Percentiles rank a stretch among this genome's conserved stretches.
Evolutionary conservation across 1,140 invertebrate species (phyloP).

Genomic region (Drepana arcuata): DNA sequence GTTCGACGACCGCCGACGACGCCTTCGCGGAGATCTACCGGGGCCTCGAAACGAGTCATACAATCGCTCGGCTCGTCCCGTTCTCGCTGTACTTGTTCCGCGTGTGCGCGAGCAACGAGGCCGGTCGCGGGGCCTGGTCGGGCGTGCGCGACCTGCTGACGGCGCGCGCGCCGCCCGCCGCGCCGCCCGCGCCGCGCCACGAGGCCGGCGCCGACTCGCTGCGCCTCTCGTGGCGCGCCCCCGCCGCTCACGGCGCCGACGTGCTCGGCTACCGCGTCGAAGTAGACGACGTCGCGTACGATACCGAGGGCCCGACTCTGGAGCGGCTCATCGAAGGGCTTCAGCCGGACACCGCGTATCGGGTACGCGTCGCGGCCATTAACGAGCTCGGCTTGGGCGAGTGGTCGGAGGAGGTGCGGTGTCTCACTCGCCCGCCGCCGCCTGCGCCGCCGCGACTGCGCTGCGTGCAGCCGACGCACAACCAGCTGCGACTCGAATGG

Average conservation of each 20-base stretch:
- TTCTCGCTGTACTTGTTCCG: constrained; percentile 86
- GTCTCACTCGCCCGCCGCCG: constrained; percentile 82
- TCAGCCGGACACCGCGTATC: constrained; percentile 74
- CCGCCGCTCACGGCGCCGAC: constrained; percentile 79
- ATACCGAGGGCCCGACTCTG: constrained; percentile 70
- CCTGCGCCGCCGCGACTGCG: constrained; percentile 83
- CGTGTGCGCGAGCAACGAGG: constrained; percentile 83
- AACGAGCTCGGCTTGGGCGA: constrained; percentile 87
- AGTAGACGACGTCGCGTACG: constrained; percentile 75
- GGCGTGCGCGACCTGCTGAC: constrained; percentile 75
- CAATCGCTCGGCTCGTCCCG: constrained; percentile 81
- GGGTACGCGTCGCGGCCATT: constrained; percentile 84
- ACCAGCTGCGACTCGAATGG: constrained; percentile 90
- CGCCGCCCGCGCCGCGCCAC: constrained; percentile 74
- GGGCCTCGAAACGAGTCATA: constrained; percentile 73
- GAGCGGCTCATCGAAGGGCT: constrained; percentile 71
- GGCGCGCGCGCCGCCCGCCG: constrained; percentile 81
- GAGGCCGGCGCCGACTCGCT: constrained; percentile 78
- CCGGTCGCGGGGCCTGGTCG: constrained; percentile 83
- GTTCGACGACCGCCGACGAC: constrained; percentile 61
- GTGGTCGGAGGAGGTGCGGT: constrained; percentile 80
- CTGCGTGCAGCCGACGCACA: constrained; percentile 80
- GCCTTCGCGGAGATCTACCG: constrained; percentile 72
- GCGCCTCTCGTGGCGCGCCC: constrained; percentile 80
- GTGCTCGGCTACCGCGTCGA: constrained; percentile 86